Evolutionary conservation across 2,888 invertebrate species (phyloP).

Genomic region (Parnassius orleans): DNA sequence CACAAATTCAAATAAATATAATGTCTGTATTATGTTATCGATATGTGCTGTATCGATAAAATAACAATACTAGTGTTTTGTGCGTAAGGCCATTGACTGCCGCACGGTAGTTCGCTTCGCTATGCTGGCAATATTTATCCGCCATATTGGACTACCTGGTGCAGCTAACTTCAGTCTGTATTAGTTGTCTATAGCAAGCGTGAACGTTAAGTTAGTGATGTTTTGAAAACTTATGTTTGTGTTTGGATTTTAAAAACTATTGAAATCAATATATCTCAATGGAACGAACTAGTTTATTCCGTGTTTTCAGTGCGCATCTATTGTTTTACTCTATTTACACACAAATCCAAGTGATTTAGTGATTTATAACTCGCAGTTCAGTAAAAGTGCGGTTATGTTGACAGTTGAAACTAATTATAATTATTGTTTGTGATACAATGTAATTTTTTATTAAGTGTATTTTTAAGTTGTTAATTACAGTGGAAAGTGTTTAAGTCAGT

Average conservation of each 20-base stretch:
- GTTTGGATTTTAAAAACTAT: conserved; percentile 37
- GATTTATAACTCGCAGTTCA: conserved; percentile 29
- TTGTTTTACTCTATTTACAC: conserved; percentile 34
- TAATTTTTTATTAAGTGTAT: background rate
- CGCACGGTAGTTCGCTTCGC: conserved; percentile 30
- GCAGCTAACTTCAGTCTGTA: conserved; percentile 57
- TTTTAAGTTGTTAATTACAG: conserved; percentile 5
- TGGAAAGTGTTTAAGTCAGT: conserved; percentile 6
- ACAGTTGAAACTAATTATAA: conserved; percentile 47
- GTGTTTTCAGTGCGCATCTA: conserved; percentile 27
- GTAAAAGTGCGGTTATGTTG: conserved; percentile 71
- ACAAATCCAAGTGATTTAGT: conserved; percentile 17
- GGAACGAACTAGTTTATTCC: conserved; percentile 41
- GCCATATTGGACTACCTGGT: conserved; percentile 48
- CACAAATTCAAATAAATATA: background rate
- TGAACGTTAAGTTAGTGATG: conserved; percentile 69
- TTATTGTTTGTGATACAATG: background rate
- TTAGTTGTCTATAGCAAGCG: conserved; percentile 49
- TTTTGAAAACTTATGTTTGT: conserved; percentile 57
- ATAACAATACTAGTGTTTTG: conserved; percentile 23
- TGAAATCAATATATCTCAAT: conserved; percentile 49
- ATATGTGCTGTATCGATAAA: conserved; percentile 19
- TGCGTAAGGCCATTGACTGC: conserved; percentile 59
- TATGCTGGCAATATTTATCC: conserved; percentile 31
- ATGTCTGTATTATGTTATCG: background rate